phyloP scores from a whole-genome alignment of 2,888 invertebrate genomes.

The Aromia moschata region DNA sequence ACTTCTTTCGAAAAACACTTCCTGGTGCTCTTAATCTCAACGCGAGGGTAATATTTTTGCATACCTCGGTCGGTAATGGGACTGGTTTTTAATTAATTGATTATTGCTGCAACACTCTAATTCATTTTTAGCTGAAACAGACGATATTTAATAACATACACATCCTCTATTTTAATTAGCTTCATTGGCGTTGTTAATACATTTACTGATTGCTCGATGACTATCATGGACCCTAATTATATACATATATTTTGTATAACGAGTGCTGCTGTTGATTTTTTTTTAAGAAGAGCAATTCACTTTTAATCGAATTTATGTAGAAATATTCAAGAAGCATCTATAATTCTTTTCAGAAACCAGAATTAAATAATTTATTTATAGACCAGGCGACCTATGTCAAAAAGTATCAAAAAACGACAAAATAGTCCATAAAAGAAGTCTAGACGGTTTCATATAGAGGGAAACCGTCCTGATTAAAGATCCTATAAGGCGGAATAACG shows the following conservation, averaged over 20 bases:
- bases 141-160: constrained; percentile 2
- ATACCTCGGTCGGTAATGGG: neutral
- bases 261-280: no score
- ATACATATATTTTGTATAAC: no score
- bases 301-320: neutral
- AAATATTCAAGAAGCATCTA: neutral
- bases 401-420: neutral
- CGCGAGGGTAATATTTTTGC: constrained; percentile 13
- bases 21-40: constrained; percentile 18
- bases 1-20: no score
- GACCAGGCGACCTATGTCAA: neutral
- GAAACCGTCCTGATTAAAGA: no score
- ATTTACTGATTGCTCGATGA: constrained; percentile 9
- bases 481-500: no score
- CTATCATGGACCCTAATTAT: constrained; percentile 10
- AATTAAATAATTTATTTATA: no score
- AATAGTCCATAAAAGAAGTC: neutral
- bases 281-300: no score
- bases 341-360: no score
- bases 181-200: constrained; percentile 1
- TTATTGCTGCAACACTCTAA: neutral
- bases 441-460: neutral
- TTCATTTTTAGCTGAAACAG: neutral
- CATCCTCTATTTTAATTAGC: constrained; percentile 17
- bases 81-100: constrained; percentile 15